These are phyloP conservation scores for Sericinus montela DNA, from an alignment of 2,888 invertebrate species.

Conservation along the genomic window DNA sequence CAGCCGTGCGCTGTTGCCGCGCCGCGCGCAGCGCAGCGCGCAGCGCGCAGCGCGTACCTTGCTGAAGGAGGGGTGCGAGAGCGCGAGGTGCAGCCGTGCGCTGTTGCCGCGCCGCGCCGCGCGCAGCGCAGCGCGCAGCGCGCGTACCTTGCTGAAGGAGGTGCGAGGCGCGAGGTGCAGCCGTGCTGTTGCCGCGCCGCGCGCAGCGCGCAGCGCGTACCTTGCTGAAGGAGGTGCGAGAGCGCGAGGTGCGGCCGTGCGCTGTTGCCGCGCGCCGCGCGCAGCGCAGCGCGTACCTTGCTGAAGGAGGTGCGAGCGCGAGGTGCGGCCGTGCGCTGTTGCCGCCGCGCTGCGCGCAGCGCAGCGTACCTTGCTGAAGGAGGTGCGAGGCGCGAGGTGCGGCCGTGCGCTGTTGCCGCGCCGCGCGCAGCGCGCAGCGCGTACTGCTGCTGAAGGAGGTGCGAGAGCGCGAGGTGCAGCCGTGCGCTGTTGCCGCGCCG, in stretches of 20 bases:
- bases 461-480: conserved; percentile 81
- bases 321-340: conserved; percentile 70
- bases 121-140: too few relatives aligned
- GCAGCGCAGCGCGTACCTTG: too few relatives aligned
- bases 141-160: conserved; percentile 84
- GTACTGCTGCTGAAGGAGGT: conserved; percentile 86
- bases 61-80: too few relatives aligned
- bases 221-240: conserved; percentile 83
- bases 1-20: too few relatives aligned
- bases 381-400: conserved; percentile 83
- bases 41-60: too few relatives aligned
- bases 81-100: conserved; percentile 58
- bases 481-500: conserved; percentile 73
- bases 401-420: conserved; percentile 57
- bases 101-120: conserved; percentile 63
- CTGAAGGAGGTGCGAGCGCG: too few relatives aligned
- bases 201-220: conserved; percentile 53
- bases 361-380: conserved; percentile 82
- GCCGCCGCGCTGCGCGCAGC: conserved; percentile 37
- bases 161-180: conserved; percentile 82
- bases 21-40: too few relatives aligned
- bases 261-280: too few relatives aligned
- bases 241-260: too few relatives aligned
- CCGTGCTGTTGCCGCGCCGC: conserved; percentile 63
- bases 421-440: conserved; percentile 40